Base-by-base conservation (phyloP, 2,113 vertebrate genomes). In the Himantopus leucocephalus region DNA sequence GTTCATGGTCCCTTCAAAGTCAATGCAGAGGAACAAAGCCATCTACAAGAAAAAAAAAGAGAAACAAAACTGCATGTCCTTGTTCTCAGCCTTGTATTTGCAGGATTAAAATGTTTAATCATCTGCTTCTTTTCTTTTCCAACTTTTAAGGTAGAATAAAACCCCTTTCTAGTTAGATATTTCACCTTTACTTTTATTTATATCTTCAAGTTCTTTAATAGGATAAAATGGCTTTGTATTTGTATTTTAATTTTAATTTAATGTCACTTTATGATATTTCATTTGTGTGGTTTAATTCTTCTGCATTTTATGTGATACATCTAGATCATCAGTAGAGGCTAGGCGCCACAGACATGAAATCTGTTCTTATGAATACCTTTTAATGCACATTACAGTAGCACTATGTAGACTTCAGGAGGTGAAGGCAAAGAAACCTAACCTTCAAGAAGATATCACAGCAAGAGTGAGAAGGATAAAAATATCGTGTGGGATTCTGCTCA, bases 181-280 rank as follows among this genome's bases (percentile, higher is more conserved):
- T 23, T 85, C 19, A 93, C 20, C 39, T 80, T 83, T 79, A 27
- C 59, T 59, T 85, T n/a, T 43, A 34, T 26, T 1, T 85, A 9
- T 52, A 32, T 24, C 16, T 70, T 78, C 17, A 72, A n/a, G 37
- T 43, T 64, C 60, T 64, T 43, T 94, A 59, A 59, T 35, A 43
- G 12, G 73, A 48, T 55, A 80, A 34, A 95, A 85, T 27, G 3
- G 37, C 12, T 87, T 71, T 10, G 2, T 73, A 39, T 83, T 94
- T 91, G 74, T 75, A 30, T 88, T 78, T 92, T 91, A 50, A 89
- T 92, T 96, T 81, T 78, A 74, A 53, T 94, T 95, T 58, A 50
- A 59, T 76, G 6, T 17, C 2, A 3, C 6, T 88, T 87, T 68
- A 87, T 67, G 37, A 23, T 34, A 78, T 88, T 94, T 86, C 95